These are phyloP conservation scores for human (Homo sapiens) DNA, from an alignment of 2,113 vertebrate species.

Conservation along the genomic window DNA sequence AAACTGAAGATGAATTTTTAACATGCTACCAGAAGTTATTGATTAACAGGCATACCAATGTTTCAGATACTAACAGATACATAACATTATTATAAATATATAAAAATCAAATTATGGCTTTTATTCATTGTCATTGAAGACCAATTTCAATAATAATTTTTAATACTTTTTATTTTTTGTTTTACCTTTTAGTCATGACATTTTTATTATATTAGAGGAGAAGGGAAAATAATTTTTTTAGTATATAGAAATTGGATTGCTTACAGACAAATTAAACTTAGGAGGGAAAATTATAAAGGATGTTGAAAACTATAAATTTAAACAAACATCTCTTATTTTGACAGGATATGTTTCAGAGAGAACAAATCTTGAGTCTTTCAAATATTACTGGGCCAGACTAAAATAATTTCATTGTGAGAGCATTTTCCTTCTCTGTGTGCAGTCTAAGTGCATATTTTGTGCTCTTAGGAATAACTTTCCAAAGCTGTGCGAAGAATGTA, in stretches of 20 bases:
- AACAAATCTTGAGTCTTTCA: slow-evolving; percentile 54
- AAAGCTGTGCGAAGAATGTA: slow-evolving; percentile 67
- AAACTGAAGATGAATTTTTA: slow-evolving; percentile 59
- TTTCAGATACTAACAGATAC: neutral
- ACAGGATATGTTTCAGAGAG: slow-evolving; percentile 40
- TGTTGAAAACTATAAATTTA: slow-evolving; percentile 33
- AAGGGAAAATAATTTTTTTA: neutral
- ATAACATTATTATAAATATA: neutral
- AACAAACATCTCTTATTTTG: slow-evolving; percentile 60
- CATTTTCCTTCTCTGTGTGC: slow-evolving; percentile 69
- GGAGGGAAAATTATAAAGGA: neutral
- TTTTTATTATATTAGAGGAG: slow-evolving; percentile 7
- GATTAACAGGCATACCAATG: slow-evolving; percentile 35
- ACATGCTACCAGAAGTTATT: slow-evolving; percentile 58
- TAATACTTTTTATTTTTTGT: neutral
- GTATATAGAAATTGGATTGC: slow-evolving; percentile 3
- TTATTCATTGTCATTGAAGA: slow-evolving; percentile 26
- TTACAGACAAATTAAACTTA: slow-evolving; percentile 37
- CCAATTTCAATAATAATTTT: slow-evolving; percentile 28
- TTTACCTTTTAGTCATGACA: neutral
- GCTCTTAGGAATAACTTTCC: slow-evolving; percentile 75
- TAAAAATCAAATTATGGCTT: neutral
- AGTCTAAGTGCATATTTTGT: slow-evolving; percentile 76
- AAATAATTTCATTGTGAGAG: slow-evolving; percentile 79
- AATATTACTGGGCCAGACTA: slow-evolving; percentile 59